These are phyloP conservation scores for Abramis brama DNA, from an alignment of 2,113 vertebrate genomes.

Conservation along the genomic window DNA sequence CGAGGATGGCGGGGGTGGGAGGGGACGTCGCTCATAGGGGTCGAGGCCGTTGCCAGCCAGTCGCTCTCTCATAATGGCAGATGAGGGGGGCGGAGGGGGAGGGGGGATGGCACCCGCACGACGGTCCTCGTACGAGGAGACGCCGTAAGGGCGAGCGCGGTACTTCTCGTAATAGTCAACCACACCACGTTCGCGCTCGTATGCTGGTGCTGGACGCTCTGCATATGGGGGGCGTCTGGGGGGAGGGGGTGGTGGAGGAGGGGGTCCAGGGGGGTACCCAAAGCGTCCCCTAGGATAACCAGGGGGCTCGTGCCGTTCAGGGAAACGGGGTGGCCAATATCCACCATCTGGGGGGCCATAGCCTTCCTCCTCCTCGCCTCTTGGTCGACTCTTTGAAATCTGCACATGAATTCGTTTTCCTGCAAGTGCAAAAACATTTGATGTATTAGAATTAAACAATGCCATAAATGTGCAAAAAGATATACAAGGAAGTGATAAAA, in stretches of 20 bases:
- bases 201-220: constrained; percentile 78
- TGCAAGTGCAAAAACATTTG: constrained; percentile 66
- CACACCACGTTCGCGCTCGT: constrained; percentile 82
- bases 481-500: background rate
- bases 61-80: constrained; percentile 78
- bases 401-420: constrained; percentile 97
- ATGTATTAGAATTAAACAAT: background rate
- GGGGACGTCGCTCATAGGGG: constrained; percentile 84
- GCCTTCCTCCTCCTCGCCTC: constrained; percentile 83
- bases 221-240: constrained; percentile 80
- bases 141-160: constrained; percentile 81
- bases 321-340: constrained; percentile 88
- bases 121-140: constrained; percentile 71
- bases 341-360: constrained; percentile 83
- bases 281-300: constrained; percentile 60
- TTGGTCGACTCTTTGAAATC: constrained; percentile 89
- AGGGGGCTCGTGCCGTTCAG: constrained; percentile 80
- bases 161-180: constrained; percentile 96
- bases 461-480: background rate
- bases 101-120: constrained; percentile 69
- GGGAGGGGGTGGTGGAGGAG: constrained; percentile 78
- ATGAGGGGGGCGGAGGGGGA: constrained; percentile 74
- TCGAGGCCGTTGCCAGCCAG: constrained; percentile 74
- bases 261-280: constrained; percentile 74
- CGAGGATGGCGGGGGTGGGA: constrained; percentile 77